Evolutionary conservation across 2,888 invertebrate species (phyloP).

Genomic region (Oscheius sp.): DNA sequence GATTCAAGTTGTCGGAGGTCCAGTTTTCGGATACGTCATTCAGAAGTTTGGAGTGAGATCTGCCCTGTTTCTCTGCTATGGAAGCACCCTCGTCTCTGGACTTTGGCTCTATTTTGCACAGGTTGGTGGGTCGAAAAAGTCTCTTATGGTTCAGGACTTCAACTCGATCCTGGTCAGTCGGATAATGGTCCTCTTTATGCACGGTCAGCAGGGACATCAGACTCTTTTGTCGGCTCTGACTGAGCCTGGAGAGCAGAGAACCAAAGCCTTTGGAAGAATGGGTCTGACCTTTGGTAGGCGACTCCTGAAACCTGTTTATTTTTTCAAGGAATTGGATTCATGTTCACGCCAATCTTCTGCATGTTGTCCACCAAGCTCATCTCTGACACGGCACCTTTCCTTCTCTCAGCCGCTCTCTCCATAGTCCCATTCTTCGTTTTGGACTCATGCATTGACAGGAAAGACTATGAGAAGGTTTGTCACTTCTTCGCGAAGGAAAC

Average conservation of each 20-base stretch:
- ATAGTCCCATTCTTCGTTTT: constrained; percentile 48
- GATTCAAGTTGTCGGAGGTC: constrained; percentile 64
- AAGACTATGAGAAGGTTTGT: constrained; percentile 42
- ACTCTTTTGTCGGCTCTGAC: constrained; percentile 64
- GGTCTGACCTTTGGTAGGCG: constrained; percentile 61
- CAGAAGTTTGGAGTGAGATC: constrained; percentile 57
- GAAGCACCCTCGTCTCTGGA: constrained; percentile 51
- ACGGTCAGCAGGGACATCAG: constrained; percentile 66
- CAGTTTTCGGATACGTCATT: constrained; percentile 61
- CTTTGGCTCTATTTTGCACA: constrained; percentile 50
- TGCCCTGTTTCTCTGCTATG: constrained; percentile 55
- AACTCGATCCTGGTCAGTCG: constrained; percentile 54
- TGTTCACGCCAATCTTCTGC: constrained; percentile 49
- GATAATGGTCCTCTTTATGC: constrained; percentile 62
- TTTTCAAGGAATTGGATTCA: constrained; percentile 50
- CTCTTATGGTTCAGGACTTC: constrained; percentile 48
- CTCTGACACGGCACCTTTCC: constrained; percentile 40
- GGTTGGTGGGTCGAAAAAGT: constrained; percentile 39
- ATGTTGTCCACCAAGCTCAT: constrained; percentile 37
- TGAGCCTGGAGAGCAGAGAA: constrained; percentile 62
- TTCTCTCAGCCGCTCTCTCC: constrained; percentile 44
- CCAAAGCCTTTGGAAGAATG: constrained; percentile 64
- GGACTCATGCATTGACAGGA: constrained; percentile 44
- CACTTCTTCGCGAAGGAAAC: neutral
- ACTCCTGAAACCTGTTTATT: neutral